These are phyloP conservation scores for Watsonalla binaria DNA, from an alignment of 2,888 invertebrate species.

Conservation along the genomic window DNA sequence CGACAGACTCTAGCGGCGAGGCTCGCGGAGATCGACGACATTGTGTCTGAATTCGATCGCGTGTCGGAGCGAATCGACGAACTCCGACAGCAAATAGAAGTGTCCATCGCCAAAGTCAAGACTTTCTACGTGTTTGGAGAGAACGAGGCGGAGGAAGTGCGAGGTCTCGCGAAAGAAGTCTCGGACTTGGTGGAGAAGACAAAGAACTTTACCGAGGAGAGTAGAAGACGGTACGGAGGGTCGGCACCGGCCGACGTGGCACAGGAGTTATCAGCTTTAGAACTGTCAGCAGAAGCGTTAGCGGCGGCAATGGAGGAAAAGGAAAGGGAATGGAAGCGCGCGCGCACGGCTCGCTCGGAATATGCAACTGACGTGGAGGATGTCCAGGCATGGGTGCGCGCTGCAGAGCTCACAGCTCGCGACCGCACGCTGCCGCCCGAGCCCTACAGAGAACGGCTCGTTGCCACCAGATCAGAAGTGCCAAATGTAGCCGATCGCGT, in stretches of 20 bases:
- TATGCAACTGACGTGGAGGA: constrained; percentile 89
- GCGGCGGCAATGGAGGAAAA: constrained; percentile 91
- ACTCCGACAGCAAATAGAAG: constrained; percentile 83
- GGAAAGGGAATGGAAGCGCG: constrained; percentile 91
- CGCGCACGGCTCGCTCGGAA: constrained; percentile 88
- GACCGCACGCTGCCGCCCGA: constrained; percentile 89
- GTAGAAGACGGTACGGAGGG: constrained; percentile 80
- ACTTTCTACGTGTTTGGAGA: constrained; percentile 88
- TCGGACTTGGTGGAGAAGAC: constrained; percentile 77
- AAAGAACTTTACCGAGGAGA: constrained; percentile 78
- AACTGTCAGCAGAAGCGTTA: constrained; percentile 88
- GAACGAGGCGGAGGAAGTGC: constrained; percentile 81
- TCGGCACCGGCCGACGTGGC: constrained; percentile 87
- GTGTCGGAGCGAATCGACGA: constrained; percentile 84
- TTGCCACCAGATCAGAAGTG: constrained; percentile 87
- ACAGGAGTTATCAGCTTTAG: constrained; percentile 89
- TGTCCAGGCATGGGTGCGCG: constrained; percentile 89
- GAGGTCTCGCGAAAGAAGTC: constrained; percentile 77
- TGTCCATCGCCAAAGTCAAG: constrained; percentile 81
- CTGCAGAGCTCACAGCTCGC: constrained; percentile 89
- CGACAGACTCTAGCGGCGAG: constrained; percentile 87
- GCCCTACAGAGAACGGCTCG: constrained; percentile 86
- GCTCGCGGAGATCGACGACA: constrained; percentile 84
- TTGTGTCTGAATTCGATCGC: constrained; percentile 86
- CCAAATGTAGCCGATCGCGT: constrained; percentile 85